Percentiles rank a stretch among this genome's conserved stretches.
These are phyloP conservation scores for Euplagia quadripunctaria DNA, from an alignment of 2,888 invertebrate species.

Conservation along the genomic window DNA sequence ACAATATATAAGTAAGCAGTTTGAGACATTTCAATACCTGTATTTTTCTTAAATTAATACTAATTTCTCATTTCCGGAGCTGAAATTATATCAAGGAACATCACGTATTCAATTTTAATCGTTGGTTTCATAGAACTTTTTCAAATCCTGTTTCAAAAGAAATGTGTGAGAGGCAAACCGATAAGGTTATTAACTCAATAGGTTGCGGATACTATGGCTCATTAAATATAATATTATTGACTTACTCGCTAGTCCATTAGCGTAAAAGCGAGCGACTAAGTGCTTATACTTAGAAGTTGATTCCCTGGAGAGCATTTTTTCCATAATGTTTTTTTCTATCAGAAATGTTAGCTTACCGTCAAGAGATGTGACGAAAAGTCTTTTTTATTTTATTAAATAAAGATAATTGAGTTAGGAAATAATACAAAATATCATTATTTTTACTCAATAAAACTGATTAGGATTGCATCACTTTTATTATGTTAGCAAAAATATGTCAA, in stretches of 20 bases:
- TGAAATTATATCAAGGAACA: too few relatives aligned
- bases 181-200: conserved; percentile 16
- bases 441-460: too few relatives aligned
- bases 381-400: not conserved
- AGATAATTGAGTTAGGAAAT: not conserved
- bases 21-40: too few relatives aligned
- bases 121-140: not conserved
- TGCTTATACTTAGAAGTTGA: not conserved
- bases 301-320: not conserved
- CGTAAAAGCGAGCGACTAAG: not conserved
- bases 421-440: not conserved
- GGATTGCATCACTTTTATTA: too few relatives aligned
- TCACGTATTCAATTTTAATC: not conserved
- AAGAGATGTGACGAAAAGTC: not conserved
- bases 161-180: not conserved
- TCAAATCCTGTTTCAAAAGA: conserved; percentile 3
- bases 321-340: not conserved
- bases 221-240: conserved; percentile 6
- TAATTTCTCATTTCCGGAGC: too few relatives aligned
- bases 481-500: too few relatives aligned
- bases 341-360: not conserved
- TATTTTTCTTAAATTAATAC: too few relatives aligned
- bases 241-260: conserved; percentile 2
- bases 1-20: too few relatives aligned
- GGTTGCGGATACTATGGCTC: conserved; percentile 11